These are phyloP conservation scores for Halcyon chelicuti DNA, from an alignment of 2,797 vertebrate species.

Conservation along the genomic window DNA sequence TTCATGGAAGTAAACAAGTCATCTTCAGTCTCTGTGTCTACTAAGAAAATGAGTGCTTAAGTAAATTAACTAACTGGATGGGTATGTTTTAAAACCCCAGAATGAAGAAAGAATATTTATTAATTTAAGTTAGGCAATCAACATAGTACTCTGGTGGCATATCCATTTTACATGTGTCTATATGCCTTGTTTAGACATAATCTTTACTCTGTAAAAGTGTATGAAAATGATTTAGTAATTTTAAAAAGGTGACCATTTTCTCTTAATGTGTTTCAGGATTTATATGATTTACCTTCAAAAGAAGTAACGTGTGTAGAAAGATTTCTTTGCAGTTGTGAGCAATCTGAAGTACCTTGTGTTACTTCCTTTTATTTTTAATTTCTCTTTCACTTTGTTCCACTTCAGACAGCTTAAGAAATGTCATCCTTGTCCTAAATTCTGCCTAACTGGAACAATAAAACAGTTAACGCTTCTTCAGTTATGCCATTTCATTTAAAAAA, in stretches of 20 bases:
- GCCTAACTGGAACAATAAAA: neutral
- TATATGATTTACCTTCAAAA: neutral
- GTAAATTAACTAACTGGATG: neutral
- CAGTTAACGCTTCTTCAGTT: neutral
- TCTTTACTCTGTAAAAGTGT: neutral
- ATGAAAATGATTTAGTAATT: neutral
- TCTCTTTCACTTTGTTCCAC: neutral
- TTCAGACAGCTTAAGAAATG: neutral
- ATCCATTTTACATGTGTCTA: neutral
- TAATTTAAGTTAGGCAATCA: neutral
- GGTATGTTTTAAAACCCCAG: neutral
- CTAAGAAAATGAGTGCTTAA: neutral
- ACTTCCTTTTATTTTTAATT: neutral
- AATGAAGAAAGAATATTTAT: neutral
- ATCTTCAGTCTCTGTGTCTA: neutral
- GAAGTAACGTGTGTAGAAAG: neutral
- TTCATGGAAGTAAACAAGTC: neutral
- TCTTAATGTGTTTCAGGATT: neutral
- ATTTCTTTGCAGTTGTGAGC: neutral
- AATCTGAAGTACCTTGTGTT: neutral
- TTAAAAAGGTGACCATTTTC: neutral
- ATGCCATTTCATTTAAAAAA: neutral
- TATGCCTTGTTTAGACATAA: neutral
- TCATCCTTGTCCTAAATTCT: neutral
- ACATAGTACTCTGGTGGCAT: neutral